Evolutionary conservation across 2,113 vertebrate genomes (phyloP).

Genomic region (Henicopernis longicauda): DNA sequence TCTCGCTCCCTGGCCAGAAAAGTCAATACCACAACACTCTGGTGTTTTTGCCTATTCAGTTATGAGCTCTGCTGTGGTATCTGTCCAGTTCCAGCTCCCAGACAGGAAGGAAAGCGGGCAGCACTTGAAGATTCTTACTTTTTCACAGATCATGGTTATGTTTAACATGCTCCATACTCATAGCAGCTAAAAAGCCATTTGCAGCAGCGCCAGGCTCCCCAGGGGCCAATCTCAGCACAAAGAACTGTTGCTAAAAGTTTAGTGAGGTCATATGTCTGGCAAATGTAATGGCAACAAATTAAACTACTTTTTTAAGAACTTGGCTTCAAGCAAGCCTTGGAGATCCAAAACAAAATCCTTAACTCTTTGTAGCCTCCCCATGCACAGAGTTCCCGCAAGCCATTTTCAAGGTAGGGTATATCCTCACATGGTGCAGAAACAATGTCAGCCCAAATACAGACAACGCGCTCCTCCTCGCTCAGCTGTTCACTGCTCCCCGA

Average conservation of each 20-base stretch:
- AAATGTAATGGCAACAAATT: conserved; percentile 67
- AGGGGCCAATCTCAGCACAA: conserved; percentile 42
- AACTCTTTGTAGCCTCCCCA: conserved; percentile 31
- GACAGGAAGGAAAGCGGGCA: conserved; percentile 80
- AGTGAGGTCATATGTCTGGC: conserved; percentile 67
- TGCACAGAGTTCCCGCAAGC: not conserved
- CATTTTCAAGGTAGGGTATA: not conserved
- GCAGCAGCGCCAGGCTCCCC: conserved; percentile 16
- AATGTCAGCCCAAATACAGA: not conserved
- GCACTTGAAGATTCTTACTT: conserved; percentile 74
- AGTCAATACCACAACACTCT: not conserved
- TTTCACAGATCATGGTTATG: conserved; percentile 68
- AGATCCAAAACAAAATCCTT: conserved; percentile 59
- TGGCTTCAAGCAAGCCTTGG: not conserved
- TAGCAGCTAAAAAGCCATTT: conserved; percentile 50
- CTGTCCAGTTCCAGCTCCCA: conserved; percentile 62
- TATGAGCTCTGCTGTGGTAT: conserved; percentile 18
- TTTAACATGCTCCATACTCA: conserved; percentile 75
- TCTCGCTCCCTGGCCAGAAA: not conserved
- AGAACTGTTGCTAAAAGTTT: conserved; percentile 64
- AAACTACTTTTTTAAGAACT: conserved; percentile 63
- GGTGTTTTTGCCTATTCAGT: conserved; percentile 6
- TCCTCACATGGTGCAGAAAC: rapidly evolving
- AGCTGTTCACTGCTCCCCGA: not conserved
- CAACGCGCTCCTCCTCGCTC: not conserved